Conservation (phyloP, 2,888 invertebrate species). For the Schrankia costaestrigalis region DNA sequence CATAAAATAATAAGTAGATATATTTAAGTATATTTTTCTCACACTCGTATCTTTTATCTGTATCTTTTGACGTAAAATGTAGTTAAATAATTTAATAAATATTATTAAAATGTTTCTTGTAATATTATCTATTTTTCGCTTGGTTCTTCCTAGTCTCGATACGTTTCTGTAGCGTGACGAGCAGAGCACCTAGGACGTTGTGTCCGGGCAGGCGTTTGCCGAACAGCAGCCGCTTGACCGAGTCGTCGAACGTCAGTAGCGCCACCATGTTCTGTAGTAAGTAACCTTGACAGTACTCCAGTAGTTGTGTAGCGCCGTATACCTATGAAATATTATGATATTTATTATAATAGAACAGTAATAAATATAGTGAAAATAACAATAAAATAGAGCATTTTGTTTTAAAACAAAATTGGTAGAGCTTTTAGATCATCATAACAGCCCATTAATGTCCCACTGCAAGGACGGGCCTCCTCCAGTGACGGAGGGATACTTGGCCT, state of each 20-base stretch:
- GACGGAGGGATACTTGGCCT: no score
- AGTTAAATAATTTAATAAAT: background rate
- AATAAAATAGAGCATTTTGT: background rate
- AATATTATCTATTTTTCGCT: constrained; percentile 64
- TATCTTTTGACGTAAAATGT: background rate
- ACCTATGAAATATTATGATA: constrained; percentile 77
- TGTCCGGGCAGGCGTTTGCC: constrained; percentile 94
- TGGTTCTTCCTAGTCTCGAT: constrained; percentile 84
- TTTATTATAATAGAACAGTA: background rate
- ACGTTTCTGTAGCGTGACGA: constrained; percentile 89
- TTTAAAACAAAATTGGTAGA: no score
- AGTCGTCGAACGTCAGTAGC: constrained; percentile 93
- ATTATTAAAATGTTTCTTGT: background rate
- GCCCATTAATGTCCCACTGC: no score
- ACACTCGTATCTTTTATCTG: background rate
- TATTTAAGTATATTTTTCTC: background rate
- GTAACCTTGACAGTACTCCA: constrained; percentile 95
- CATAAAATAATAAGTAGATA: background rate
- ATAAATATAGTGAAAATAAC: background rate
- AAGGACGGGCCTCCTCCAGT: no score
- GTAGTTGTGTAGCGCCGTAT: constrained; percentile 90
- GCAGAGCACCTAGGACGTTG: constrained; percentile 91
- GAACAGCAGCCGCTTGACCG: constrained; percentile 91
- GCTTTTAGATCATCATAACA: no score
- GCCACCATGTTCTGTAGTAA: constrained; percentile 96